These are phyloP conservation scores for Danaus melanippus DNA, from an alignment of 1,140 invertebrate genomes.

Conservation along the genomic window DNA sequence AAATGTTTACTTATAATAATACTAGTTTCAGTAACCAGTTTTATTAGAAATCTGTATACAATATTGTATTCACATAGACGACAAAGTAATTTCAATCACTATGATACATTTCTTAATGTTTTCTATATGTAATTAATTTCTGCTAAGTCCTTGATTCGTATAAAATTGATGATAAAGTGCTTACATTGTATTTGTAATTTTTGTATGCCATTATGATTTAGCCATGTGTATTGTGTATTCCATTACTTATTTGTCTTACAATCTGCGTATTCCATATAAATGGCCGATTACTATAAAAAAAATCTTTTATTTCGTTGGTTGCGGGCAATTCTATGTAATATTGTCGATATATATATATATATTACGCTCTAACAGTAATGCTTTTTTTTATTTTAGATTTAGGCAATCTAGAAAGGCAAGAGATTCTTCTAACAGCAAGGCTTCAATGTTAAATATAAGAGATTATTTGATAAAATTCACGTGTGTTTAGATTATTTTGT, in stretches of 20 bases:
- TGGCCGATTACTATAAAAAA: constrained; percentile 9
- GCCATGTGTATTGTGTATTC: constrained; percentile 4
- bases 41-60: too few relatives aligned
- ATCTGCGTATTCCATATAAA: constrained; percentile 13
- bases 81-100: too few relatives aligned
- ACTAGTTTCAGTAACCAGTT: too few relatives aligned
- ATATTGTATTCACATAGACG: too few relatives aligned
- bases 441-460: too few relatives aligned
- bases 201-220: constrained; percentile 17
- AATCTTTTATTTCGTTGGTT: constrained; percentile 17
- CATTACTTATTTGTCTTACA: background rate
- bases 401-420: too few relatives aligned
- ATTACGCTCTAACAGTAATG: background rate
- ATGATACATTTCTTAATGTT: too few relatives aligned
- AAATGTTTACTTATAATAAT: too few relatives aligned
- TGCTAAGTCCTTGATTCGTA: constrained; percentile 5
- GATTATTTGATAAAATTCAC: background rate
- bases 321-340: constrained; percentile 5
- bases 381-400: too few relatives aligned
- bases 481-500: constrained; percentile 2
- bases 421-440: too few relatives aligned
- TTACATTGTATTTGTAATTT: constrained; percentile 5
- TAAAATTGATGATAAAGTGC: too few relatives aligned
- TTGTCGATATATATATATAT: constrained; percentile 1
- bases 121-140: background rate